These are phyloP conservation scores for Phrynosoma platyrhinos DNA, from an alignment of 2,113 vertebrate genomes.

Conservation along the genomic window DNA sequence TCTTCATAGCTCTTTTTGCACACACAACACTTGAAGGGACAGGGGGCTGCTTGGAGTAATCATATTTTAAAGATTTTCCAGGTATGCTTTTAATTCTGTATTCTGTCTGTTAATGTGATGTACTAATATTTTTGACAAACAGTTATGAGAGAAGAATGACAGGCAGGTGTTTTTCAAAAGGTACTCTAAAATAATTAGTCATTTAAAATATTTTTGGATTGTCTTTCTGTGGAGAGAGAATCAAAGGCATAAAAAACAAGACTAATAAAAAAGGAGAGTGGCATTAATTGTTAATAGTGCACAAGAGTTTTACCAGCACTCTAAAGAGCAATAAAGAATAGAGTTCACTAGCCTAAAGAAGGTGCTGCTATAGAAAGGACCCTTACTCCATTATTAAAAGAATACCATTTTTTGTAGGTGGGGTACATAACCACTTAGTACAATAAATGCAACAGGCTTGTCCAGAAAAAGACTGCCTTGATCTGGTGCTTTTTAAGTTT, in stretches of 20 bases:
- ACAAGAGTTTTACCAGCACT: too few species aligned
- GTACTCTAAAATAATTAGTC: background rate
- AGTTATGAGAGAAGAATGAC: too few species aligned
- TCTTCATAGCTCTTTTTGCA: slow-evolving; percentile 99
- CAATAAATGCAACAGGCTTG: background rate
- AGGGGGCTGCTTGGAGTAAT: slow-evolving; percentile 76
- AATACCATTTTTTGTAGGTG: background rate
- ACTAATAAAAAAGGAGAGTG: background rate
- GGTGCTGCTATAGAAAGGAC: too few species aligned
- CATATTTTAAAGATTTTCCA: too few species aligned
- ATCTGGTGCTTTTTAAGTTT: background rate
- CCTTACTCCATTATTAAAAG: too few species aligned
- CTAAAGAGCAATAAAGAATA: too few species aligned
- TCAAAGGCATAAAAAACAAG: background rate
- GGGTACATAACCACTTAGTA: background rate
- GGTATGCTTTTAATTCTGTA: too few species aligned
- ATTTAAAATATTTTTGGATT: background rate
- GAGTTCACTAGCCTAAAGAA: too few species aligned
- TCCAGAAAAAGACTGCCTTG: background rate
- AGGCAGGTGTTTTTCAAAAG: too few species aligned
- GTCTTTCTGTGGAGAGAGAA: background rate
- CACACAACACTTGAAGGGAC: slow-evolving; percentile 93
- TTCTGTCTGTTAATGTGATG: too few species aligned
- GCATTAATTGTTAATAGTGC: too few species aligned
- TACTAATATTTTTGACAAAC: too few species aligned